A percentile compares a stretch with the other conserved stretches of the same genome.
Evolutionary conservation across 2,888 invertebrate species (phyloP).

Genomic region (Rotaria socialis): DNA sequence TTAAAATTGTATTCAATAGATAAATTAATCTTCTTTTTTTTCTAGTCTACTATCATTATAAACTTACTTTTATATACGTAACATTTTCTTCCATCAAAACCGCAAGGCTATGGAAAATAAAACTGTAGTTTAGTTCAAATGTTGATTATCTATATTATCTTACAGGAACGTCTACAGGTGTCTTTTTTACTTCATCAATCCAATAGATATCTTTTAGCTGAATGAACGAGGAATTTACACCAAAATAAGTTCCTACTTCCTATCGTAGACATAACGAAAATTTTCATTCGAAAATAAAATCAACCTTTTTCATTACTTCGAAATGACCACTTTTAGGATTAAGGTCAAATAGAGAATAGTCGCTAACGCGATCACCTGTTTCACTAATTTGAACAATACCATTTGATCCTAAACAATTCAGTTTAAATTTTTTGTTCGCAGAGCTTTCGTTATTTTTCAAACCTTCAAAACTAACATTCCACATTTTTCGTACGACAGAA

Average conservation of each 20-base stretch:
- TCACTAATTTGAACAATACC: conserved; percentile 51
- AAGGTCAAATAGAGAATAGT: conserved; percentile 51
- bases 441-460: not conserved
- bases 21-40: no score
- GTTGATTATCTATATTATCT: conserved; percentile 44
- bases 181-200: conserved; percentile 11
- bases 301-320: conserved; percentile 47
- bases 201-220: not conserved
- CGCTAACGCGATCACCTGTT: conserved; percentile 52
- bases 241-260: conserved; percentile 34
- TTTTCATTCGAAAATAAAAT: not conserved
- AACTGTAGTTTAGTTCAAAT: not conserved
- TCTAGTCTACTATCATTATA: no score
- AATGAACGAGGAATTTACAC: conserved; percentile 8
- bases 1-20: not conserved
- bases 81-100: conserved; percentile 20
- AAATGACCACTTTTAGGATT: conserved; percentile 50
- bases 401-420: conserved; percentile 48
- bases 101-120: not conserved
- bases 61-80: not conserved
- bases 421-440: no score
- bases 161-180: not conserved
- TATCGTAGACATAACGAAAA: not conserved
- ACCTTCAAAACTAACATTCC: conserved; percentile 45
- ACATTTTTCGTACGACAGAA: conserved; percentile 35